Evolutionary conservation across 2,113 vertebrate species (phyloP), one percentile per base, ranked within the genome.

Genomic region (Chiloscyllium plagiosum): DNA sequence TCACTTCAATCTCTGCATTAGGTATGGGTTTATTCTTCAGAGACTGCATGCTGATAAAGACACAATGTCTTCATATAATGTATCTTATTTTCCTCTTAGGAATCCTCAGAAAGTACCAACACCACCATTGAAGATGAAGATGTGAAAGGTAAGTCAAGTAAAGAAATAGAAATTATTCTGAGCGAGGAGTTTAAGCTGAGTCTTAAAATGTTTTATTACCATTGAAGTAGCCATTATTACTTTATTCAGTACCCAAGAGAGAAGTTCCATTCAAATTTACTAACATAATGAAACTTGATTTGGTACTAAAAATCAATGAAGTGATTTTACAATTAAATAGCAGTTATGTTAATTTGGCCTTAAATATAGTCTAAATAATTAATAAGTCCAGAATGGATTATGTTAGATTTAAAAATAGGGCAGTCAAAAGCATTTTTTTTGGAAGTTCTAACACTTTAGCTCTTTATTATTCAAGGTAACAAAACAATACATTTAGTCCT

Each of bases 111-210:
- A 97, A 99, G 99, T 66, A 97, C 98, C 96, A 99, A 99, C 97
- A 99, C 99, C 2, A 99, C 99, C 96, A 99, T 99, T 20, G 99
- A 99, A 96, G 99, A 99, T 42, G 99, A 99, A 97, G 99, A 99
- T 95, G 98, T 99, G 96, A 99, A 99, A 99, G 99, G 99, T 99
- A 98, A 1, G 97, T 95, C 96, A 96, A 90, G 47, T 95, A 52
- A 76, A 72, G 69, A 94, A 47, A 42, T 4, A 42, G 50, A 94
- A 69, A 13, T 72, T 8, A 33, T 17, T 72, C 66, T 47, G 26
- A 72, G 72, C 72, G 24, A 47, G 4, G 5, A 0, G 42, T 33
- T 5, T 42, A 20, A 83, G 69, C 69, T 52, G 50, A 70, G 66
- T 70, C 87, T 94, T 94, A 66, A 70, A 47, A 94, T 37, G 2